A percentile compares a stretch with the other conserved stretches of the same genome.
These are phyloP conservation scores for Apis laboriosa DNA, from an alignment of 1,140 invertebrate genomes.

Conservation along the genomic window DNA sequence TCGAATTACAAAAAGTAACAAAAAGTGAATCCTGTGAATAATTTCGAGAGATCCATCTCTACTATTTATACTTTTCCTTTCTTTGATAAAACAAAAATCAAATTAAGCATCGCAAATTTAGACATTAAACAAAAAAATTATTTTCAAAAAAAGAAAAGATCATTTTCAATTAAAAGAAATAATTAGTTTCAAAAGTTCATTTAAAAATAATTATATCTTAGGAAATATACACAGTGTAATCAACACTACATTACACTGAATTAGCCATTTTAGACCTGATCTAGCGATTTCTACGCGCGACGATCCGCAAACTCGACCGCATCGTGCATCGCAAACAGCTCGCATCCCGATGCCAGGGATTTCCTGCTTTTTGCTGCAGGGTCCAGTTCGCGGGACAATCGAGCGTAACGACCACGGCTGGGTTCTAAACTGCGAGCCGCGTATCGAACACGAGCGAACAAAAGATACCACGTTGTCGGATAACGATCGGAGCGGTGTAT, in stretches of 20 bases:
- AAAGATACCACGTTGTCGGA: slow-evolving; percentile 20
- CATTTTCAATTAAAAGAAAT: no score
- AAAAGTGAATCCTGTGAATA: no score
- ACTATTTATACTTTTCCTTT: no score
- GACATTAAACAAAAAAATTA: no score
- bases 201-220: no score
- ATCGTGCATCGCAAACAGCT: slow-evolving; percentile 49
- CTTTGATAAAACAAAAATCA: no score
- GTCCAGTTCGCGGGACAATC: slow-evolving; percentile 11
- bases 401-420: slow-evolving; percentile 17
- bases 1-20: no score
- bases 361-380: slow-evolving; percentile 17
- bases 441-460: slow-evolving; percentile 18
- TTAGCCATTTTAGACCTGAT: slow-evolving; percentile 35
- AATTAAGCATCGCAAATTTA: no score
- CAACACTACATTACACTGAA: background rate
- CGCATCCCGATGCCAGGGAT: background rate
- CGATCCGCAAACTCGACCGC: slow-evolving; percentile 50
- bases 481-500: slow-evolving; percentile 6
- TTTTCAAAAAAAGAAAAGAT: no score
- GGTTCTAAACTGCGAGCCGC: background rate
- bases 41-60: no score
- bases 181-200: no score
- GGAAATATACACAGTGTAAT: no score
- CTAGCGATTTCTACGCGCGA: slow-evolving; percentile 40